Evolutionary conservation across 30 jellyfish, hydroid and myxozoan genomes (phyloP).

Genomic region (Aurelia coerulea): DNA sequence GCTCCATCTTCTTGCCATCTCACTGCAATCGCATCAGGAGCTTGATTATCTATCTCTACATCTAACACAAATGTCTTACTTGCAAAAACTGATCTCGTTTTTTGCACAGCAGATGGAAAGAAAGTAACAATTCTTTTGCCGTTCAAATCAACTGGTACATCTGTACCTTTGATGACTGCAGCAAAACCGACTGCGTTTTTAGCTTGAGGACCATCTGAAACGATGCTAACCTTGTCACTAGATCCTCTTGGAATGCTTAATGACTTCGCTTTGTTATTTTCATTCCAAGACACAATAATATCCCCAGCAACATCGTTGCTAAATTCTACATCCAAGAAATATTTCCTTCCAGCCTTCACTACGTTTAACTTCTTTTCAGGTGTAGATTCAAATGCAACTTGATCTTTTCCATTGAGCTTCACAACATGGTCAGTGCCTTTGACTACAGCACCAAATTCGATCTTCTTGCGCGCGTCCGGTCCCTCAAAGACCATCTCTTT

Average conservation of each 20-base stretch:
- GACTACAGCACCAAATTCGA: conserved; percentile 6
- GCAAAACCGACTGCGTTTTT: conserved; percentile 5
- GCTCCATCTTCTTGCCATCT: conserved; percentile 20
- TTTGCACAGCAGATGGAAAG: background rate
- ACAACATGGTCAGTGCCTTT: background rate
- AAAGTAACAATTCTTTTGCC: conserved; percentile 14
- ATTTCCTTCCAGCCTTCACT: conserved; percentile 7
- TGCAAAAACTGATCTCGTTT: background rate
- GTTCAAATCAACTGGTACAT: background rate
- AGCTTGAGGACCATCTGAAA: conserved; percentile 1
- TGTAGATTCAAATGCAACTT: background rate
- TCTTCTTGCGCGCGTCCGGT: conserved; percentile 10
- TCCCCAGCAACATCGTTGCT: conserved; percentile 35
- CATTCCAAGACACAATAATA: conserved; percentile 17
- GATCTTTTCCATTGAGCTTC: conserved; percentile 42
- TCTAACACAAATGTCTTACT: conserved; percentile 23
- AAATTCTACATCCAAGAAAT: conserved; percentile 21
- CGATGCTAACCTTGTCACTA: background rate
- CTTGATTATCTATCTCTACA: conserved; percentile 35
- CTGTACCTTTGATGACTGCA: conserved; percentile 40
- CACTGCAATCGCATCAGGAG: conserved; percentile 15
- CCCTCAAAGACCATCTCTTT: conserved; percentile 26
- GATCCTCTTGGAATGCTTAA: conserved; percentile 19
- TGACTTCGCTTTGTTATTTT: background rate
- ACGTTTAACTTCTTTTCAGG: background rate